phyloP scores from a whole-genome alignment of 2,113 vertebrate genomes.

The Pristiophorus japonicus region DNA sequence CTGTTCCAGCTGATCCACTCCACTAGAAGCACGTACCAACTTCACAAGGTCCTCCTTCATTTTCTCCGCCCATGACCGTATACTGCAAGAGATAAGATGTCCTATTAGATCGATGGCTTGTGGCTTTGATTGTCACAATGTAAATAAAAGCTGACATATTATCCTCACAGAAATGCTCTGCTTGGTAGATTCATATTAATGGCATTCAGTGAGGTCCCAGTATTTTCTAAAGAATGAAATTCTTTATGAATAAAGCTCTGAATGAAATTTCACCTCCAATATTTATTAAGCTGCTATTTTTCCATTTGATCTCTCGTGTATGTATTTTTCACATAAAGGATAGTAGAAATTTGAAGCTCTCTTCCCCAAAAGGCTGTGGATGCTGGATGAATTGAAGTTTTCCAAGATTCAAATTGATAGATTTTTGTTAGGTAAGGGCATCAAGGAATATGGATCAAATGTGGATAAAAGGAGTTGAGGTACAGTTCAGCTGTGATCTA shows the following conservation, averaged over 20 bases:
- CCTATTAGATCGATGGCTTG: constrained; percentile 42
- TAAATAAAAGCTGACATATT: constrained; percentile 25
- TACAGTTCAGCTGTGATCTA: neutral
- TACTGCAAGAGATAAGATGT: constrained; percentile 55
- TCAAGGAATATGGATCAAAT: neutral
- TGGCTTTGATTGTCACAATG: neutral
- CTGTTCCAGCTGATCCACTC: constrained; percentile 69
- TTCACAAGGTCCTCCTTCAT: constrained; percentile 91
- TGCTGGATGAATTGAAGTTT: neutral
- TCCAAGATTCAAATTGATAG: neutral
- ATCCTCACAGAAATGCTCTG: neutral
- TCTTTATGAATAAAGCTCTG: too few species aligned
- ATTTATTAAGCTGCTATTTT: neutral
- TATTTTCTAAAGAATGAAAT: constrained; percentile 46
- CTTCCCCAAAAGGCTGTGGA: neutral
- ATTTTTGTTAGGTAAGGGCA: neutral
- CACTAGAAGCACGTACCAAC: constrained; percentile 78
- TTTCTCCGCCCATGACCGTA: constrained; percentile 93
- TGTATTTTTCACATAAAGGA: neutral
- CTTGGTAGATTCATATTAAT: constrained; percentile 33
- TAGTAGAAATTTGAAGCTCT: neutral
- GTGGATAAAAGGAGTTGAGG: neutral
- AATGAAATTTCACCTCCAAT: neutral
- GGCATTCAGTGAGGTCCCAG: neutral
- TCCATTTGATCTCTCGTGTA: neutral